Evolutionary conservation across 2,888 invertebrate species (phyloP).

Genomic region (Diploptera punctata): DNA sequence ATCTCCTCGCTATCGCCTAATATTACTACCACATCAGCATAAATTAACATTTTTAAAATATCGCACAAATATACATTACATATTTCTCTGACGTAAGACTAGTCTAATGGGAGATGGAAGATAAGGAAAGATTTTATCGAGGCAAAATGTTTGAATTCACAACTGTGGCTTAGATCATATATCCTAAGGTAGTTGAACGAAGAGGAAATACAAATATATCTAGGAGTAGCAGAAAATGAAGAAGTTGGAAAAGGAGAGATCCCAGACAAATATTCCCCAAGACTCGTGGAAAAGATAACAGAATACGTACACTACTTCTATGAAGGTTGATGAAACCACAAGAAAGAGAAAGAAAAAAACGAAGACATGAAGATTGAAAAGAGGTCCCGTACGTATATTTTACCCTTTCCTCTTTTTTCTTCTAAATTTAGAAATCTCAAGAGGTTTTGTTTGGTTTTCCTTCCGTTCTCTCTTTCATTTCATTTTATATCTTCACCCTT

Average conservation of each 20-base stretch:
- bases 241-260: not conserved
- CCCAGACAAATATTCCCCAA: not conserved
- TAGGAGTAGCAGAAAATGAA: slow-evolving; percentile 3
- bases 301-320: not conserved
- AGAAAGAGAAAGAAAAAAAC: not conserved
- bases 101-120: too few relatives aligned
- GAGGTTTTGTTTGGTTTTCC: slow-evolving; percentile 38
- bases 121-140: too few relatives aligned
- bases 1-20: too few relatives aligned
- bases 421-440: slow-evolving; percentile 32
- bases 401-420: not conserved
- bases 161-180: not conserved
- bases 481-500: not conserved
- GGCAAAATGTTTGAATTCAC: too few relatives aligned
- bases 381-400: not conserved
- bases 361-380: slow-evolving; percentile 14
- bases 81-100: too few relatives aligned
- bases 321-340: slow-evolving; percentile 8
- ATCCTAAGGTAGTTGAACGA: not conserved
- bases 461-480: slow-evolving; percentile 19
- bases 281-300: slow-evolving; percentile 3
- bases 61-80: too few relatives aligned
- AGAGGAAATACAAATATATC: slow-evolving; percentile 15
- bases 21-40: too few relatives aligned
- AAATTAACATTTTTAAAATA: too few relatives aligned